Percentiles rank a stretch among this genome's conserved stretches.
These are phyloP conservation scores for Phaetusa simplex DNA, from an alignment of 2,113 vertebrate genomes.

Conservation along the genomic window DNA sequence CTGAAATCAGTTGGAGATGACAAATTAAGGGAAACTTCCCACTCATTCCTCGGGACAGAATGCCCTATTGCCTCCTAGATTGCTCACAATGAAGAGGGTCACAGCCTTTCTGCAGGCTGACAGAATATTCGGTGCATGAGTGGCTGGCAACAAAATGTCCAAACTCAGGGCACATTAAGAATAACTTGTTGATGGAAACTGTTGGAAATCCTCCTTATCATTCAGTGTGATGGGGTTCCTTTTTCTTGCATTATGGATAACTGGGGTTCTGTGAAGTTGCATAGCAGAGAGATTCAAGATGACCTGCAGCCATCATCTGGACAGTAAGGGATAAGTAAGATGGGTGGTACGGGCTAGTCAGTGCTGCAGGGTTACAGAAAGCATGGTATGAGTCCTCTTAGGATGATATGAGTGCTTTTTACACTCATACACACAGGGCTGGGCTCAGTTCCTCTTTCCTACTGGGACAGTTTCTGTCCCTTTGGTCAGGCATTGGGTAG, in stretches of 20 bases:
- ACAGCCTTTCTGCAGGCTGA: not conserved
- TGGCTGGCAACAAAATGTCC: not conserved
- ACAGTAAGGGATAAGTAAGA: not conserved
- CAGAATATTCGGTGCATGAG: not conserved
- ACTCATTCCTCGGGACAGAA: not conserved
- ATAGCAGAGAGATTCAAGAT: not conserved
- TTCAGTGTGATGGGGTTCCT: not conserved
- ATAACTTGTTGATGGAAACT: not conserved
- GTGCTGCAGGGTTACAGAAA: not conserved
- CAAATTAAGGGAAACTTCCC: not conserved
- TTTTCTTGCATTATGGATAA: not conserved
- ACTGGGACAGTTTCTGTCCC: not conserved
- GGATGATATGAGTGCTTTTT: not conserved
- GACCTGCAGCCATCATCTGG: not conserved
- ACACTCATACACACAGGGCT: no score
- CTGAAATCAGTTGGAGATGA: not conserved
- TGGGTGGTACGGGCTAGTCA: not conserved
- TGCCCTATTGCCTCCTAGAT: not conserved
- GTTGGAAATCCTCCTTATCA: not conserved
- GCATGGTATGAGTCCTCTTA: no score
- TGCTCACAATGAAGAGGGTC: not conserved
- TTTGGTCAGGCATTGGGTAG: not conserved
- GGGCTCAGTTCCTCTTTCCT: not conserved
- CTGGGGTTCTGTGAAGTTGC: not conserved
- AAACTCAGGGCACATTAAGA: not conserved